Conservation (phyloP, 2,888 invertebrate genomes). For the Drosophila mimica region DNA sequence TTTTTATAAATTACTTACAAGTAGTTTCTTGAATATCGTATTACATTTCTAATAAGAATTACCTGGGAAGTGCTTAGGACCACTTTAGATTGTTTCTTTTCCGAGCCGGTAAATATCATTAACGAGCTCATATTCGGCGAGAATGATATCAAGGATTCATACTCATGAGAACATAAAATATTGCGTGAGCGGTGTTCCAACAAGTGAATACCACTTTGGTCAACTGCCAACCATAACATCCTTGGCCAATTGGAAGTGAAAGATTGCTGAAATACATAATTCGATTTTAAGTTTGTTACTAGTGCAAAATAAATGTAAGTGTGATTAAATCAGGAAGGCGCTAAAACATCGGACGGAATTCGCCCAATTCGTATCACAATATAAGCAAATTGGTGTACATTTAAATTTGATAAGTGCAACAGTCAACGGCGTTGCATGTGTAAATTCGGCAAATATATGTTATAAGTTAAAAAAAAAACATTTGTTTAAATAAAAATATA, state of each 20-base stretch:
- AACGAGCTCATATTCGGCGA: constrained; percentile 96
- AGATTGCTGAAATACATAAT: constrained; percentile 89
- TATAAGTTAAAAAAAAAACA: background rate
- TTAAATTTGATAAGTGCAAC: background rate
- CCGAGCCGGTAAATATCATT: constrained; percentile 96
- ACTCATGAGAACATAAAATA: constrained; percentile 96
- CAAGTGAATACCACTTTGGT: constrained; percentile 95
- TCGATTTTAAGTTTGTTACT: background rate
- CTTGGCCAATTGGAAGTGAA: constrained; percentile 98
- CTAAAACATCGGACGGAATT: background rate
- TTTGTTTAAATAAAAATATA: background rate
- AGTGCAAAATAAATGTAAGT: background rate
- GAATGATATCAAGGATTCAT: constrained; percentile 94
- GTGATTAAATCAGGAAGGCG: background rate
- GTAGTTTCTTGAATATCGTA: too few species aligned
- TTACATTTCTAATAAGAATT: constrained; percentile 45
- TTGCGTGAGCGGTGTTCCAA: constrained; percentile 95
- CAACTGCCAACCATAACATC: constrained; percentile 95
- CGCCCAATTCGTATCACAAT: too few species aligned
- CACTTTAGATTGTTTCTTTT: constrained; percentile 96
- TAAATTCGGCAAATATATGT: background rate
- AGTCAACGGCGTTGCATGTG: background rate
- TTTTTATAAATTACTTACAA: too few species aligned
- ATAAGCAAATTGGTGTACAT: background rate
- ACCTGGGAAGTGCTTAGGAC: constrained; percentile 97